Conservation (phyloP, 2,888 invertebrate genomes). For the Pandemis heparana region DNA sequence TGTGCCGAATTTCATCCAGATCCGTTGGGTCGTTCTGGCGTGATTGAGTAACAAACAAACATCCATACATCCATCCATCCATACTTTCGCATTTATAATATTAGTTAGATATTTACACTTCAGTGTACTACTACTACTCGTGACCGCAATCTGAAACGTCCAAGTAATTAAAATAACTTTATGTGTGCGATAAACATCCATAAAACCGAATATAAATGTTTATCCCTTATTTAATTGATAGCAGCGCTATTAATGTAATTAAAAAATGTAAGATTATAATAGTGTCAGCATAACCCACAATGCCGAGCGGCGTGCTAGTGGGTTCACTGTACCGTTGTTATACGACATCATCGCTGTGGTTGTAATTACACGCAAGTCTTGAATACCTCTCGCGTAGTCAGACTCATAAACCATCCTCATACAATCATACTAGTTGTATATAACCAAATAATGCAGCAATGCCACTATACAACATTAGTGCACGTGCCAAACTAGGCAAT, state of each 20-base stretch:
- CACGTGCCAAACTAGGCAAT: conserved; percentile 52
- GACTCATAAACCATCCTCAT: conserved; percentile 24
- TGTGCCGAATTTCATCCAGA: too few species aligned
- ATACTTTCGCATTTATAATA: too few species aligned
- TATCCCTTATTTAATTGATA: background rate
- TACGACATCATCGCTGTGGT: conserved; percentile 27
- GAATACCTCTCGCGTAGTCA: conserved; percentile 33
- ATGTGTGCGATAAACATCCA: too few species aligned
- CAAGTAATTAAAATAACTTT: too few species aligned
- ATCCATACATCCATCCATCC: too few species aligned
- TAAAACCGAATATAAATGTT: background rate
- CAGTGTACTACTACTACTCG: too few species aligned
- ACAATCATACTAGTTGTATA: conserved; percentile 15
- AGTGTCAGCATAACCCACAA: background rate
- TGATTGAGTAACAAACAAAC: too few species aligned
- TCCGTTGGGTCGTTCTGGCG: too few species aligned
- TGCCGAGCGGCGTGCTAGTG: conserved; percentile 14
- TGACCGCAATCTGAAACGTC: too few species aligned
- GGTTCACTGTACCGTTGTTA: conserved; percentile 20
- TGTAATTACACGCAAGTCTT: conserved; percentile 37
- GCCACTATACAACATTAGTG: conserved; percentile 41
- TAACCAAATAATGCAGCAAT: conserved; percentile 32
- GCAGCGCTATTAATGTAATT: background rate
- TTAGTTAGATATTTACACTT: too few species aligned
- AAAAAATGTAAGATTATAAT: background rate